These are phyloP conservation scores for Mormyrus proboscirostris DNA, from an alignment of 2,797 vertebrate genomes.

Conservation along the genomic window DNA sequence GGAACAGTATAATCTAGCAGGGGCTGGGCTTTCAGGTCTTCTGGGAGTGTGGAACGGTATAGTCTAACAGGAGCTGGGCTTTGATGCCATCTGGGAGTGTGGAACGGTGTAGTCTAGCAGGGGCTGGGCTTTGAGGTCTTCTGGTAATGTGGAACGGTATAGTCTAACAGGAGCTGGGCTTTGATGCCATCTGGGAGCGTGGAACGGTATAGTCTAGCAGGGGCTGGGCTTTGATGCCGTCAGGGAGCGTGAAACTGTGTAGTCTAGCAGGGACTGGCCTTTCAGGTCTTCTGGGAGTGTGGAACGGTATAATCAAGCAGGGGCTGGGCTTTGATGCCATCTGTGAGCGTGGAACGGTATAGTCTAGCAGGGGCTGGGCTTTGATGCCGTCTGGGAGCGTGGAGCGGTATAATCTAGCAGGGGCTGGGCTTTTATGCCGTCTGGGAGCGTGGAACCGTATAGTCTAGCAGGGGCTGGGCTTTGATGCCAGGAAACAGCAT, in stretches of 20 bases:
- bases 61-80: background rate
- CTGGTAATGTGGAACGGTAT: background rate
- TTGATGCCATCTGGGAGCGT: background rate
- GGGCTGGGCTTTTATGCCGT: background rate
- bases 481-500: background rate
- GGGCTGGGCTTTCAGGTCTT: background rate
- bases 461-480: background rate
- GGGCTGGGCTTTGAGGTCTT: background rate
- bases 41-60: background rate
- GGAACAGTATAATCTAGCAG: background rate
- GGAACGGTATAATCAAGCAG: background rate
- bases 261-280: background rate
- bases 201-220: background rate
- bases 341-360: background rate
- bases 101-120: background rate
- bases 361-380: too few species aligned
- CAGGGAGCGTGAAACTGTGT: background rate
- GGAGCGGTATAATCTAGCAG: too few species aligned
- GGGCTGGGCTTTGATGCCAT: background rate
- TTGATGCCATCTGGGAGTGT: background rate
- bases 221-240: background rate
- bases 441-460: background rate
- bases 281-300: background rate
- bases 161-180: background rate
- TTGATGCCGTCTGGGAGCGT: background rate